A percentile compares a stretch with the other conserved stretches of the same genome.
Evolutionary conservation across 1,140 invertebrate genomes (phyloP).

Genomic region (Zaprionus kolodkinae): DNA sequence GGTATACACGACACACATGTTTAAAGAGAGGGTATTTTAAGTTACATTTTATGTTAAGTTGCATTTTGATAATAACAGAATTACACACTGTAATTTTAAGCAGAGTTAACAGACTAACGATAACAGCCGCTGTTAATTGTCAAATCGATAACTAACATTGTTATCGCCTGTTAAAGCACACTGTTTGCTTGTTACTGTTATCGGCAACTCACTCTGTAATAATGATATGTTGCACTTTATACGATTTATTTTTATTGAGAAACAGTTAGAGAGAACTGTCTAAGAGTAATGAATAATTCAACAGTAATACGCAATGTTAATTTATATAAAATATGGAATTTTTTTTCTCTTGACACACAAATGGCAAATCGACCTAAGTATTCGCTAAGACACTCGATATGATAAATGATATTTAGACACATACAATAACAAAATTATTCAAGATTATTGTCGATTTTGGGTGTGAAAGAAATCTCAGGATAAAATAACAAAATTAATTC

Average conservation of each 20-base stretch:
- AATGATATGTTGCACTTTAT: too few species aligned
- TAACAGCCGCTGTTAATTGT: too few species aligned
- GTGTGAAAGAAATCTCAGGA: not conserved
- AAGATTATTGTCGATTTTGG: not conserved
- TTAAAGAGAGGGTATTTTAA: too few species aligned
- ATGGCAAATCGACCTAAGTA: not conserved
- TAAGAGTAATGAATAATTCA: not conserved
- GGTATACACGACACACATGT: not conserved
- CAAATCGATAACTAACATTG: too few species aligned
- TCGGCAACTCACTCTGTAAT: too few species aligned
- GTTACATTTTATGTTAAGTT: too few species aligned
- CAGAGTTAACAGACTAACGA: too few species aligned
- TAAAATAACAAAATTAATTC: conserved; percentile 15
- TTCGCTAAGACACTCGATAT: not conserved
- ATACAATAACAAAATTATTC: not conserved
- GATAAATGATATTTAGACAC: not conserved
- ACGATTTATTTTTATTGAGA: too few species aligned
- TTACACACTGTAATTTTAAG: too few species aligned
- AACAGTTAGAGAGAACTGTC: not conserved
- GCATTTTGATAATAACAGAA: too few species aligned
- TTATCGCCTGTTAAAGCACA: too few species aligned
- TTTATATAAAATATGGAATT: not conserved
- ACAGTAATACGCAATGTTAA: not conserved
- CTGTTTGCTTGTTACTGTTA: too few species aligned
- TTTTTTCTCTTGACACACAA: not conserved